Base-by-base conservation (phyloP, 2,113 vertebrate genomes). In the Heteronetta atricapilla region DNA sequence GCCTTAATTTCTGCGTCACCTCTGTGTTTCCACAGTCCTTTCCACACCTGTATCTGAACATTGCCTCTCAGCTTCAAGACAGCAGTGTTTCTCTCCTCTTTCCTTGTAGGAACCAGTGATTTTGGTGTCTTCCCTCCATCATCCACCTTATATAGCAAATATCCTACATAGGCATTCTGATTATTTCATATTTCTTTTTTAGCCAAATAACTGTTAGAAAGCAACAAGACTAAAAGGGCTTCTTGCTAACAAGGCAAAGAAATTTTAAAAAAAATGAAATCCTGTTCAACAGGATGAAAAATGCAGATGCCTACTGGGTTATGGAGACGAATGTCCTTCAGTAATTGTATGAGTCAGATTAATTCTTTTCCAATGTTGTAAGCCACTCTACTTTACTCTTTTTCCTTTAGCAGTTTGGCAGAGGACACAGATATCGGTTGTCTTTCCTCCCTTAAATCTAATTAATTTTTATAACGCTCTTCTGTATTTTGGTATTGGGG, bases 291-390 rank as follows among this genome's bases (percentile, higher is more conserved):
- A 44, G 85, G 66, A 86, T 96, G 76, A 95, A 94, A 96, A 93
- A 94, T 83, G 86, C 31, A 90, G 76, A 83, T 93, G 80, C 48
- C 80, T 88, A 44, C 60, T 84, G 88, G 16, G 7, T 86, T 95
- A 86, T 86, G 80, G 86, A 94, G 94, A 84, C 50, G 82, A 92
- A 95, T 84, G 44, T 73, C 36, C 82, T 44, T 40, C 42, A 72
- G 85, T 91, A 93, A 93, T 91, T 72, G 68, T 58, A 28, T 72
- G 79, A 95, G 93, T 93, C 90, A 95, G 80, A 86, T 94, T 81
- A 95, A 95, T 96, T 92, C 6, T 91, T 95, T 66, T 93, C 90
- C 69, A 81, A 0, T 64, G 21, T 18, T 90, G 36, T 73, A 91
- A 93, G 81, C 81, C 44, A 75, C 29, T 15, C 31, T 86, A 38